Evolutionary conservation across 1,140 invertebrate species (phyloP).

Genomic region (Euglossa dilemma): DNA sequence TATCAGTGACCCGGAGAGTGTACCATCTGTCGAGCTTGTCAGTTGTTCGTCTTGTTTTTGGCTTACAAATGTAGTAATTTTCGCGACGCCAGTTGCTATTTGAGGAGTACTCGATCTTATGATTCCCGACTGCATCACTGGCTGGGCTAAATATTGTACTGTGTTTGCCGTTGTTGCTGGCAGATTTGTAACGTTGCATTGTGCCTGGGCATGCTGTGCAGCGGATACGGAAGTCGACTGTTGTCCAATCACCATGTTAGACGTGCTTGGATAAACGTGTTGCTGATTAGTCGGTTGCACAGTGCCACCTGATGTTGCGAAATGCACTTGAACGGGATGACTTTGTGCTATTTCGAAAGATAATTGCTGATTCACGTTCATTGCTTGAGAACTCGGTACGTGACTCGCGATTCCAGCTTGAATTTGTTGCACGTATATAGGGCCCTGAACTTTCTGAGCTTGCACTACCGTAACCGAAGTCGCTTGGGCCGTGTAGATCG

Average conservation of each 20-base stretch:
- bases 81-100: constrained; percentile 68
- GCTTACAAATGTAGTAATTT: constrained; percentile 66
- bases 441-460: constrained; percentile 71
- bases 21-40: constrained; percentile 74
- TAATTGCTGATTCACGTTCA: constrained; percentile 45
- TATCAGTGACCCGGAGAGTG: constrained; percentile 75
- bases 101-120: constrained; percentile 50
- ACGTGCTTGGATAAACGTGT: constrained; percentile 39
- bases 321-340: constrained; percentile 62
- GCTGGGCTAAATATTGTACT: constrained; percentile 16
- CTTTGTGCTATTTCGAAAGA: constrained; percentile 41
- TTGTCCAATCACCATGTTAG: constrained; percentile 46
- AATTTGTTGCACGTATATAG: constrained; percentile 51
- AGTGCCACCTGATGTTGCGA: constrained; percentile 28
- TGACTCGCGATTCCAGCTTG: constrained; percentile 57
- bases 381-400: constrained; percentile 19
- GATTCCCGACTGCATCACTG: constrained; percentile 29
- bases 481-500: constrained; percentile 75
- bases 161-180: background rate
- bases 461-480: constrained; percentile 72
- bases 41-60: constrained; percentile 72
- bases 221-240: constrained; percentile 32
- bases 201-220: constrained; percentile 39
- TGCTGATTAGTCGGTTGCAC: constrained; percentile 36
- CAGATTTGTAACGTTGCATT: constrained; percentile 36